Evolutionary conservation across 2,113 vertebrate genomes (phyloP).

Genomic region (Dinomys branickii): DNA sequence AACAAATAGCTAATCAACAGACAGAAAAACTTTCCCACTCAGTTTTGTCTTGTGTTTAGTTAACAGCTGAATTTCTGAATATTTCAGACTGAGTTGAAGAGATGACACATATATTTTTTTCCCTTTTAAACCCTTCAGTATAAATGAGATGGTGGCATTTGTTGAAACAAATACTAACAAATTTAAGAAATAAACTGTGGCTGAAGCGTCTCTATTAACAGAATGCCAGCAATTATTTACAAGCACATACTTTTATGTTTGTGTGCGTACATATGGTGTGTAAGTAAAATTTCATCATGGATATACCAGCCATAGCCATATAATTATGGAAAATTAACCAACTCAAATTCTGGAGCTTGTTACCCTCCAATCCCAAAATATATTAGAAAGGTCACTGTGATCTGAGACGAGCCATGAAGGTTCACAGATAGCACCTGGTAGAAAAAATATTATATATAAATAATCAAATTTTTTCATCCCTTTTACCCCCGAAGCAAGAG

Average conservation of each 20-base stretch:
- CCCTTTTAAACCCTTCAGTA: constrained; percentile 52
- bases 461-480: constrained; percentile 97
- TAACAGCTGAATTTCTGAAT: not conserved
- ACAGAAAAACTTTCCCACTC: constrained; percentile 36
- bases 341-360: constrained; percentile 85
- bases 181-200: constrained; percentile 74
- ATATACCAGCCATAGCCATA: constrained; percentile 77
- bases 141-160: constrained; percentile 56
- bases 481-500: constrained; percentile 98
- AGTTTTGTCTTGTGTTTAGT: constrained; percentile 57
- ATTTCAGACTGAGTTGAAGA: not conserved
- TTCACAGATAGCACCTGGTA: constrained; percentile 95
- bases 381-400: constrained; percentile 86
- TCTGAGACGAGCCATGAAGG: constrained; percentile 90
- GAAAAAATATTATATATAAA: constrained; percentile 96
- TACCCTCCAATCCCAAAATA: constrained; percentile 75
- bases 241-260: constrained; percentile 84
- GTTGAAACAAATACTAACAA: constrained; percentile 81
- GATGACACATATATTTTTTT: constrained; percentile 41
- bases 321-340: constrained; percentile 86
- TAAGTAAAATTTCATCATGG: constrained; percentile 82
- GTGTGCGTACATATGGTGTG: constrained; percentile 81
- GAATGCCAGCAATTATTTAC: constrained; percentile 75
- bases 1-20: constrained; percentile 60
- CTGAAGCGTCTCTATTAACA: constrained; percentile 78